Base-by-base conservation (phyloP, 2,888 invertebrate genomes). In the Ectemnius continuus region DNA sequence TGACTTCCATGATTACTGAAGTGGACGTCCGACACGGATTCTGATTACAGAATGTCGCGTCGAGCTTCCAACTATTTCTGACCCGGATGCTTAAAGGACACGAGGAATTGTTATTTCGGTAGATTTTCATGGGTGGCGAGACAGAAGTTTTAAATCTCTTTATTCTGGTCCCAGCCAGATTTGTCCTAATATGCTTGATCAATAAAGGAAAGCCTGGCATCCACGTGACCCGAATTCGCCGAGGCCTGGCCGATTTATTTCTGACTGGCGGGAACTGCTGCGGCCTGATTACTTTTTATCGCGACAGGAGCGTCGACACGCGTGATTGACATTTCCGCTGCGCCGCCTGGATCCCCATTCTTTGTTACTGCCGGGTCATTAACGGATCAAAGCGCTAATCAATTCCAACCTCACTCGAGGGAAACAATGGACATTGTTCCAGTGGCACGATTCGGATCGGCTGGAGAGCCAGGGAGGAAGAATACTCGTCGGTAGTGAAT, bases 331-430 rank as follows among this genome's bases (percentile, higher is more conserved):
- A 68, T 75, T 71, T 75, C 65, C 62, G 59, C 45, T 47, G 48
- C 5, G 20, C 23, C 61, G 68, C 62, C 47, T 59, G 47, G 20
- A 18, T n/a, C 14, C 14, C 46, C 70, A 28, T 48, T 58, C 64
- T 61, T 69, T 67, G 58, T 47, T 13, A 36, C 5, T 36, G 48
- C 36, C 6, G 61, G 36, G 64, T 78, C 67, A 73, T 84, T 80
- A 78, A 64, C 67, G 76, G 75, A 78, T 84, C 80, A 78, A 82
- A 78, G 78, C 73, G 59, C 73, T 84, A 82, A 82, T 84, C 81
- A 75, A 81, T 83, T 76, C 71, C 57, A 73, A 60, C 57, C 69
- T 76, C 63, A 61, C 52, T 71, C 69, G 48, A 63, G 18, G 61
- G 77, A 65, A 73, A 84, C 83, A 83, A 83, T 80, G 74, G 70